A percentile compares a stretch with the other conserved stretches of the same genome.
Conservation (phyloP, 2,113 vertebrate species). For the Osmerus eperlanus region DNA sequence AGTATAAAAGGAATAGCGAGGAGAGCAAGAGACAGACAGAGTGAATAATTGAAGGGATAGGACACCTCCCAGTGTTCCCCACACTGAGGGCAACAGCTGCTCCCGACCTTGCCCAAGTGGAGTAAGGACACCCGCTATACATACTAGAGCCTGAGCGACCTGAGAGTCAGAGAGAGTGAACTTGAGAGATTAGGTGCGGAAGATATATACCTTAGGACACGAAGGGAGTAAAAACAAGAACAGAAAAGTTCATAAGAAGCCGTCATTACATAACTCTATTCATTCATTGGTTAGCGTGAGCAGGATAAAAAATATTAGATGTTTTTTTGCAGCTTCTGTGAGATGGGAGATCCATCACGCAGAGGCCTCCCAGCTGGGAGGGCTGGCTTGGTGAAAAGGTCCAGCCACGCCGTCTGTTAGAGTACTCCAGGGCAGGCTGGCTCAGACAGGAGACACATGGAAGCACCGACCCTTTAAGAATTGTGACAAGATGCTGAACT, state of each 20-base stretch:
- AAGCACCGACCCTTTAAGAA: too few species aligned
- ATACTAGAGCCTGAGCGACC: too few species aligned
- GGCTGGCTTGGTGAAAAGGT: neutral
- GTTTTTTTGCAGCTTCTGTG: neutral
- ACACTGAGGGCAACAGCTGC: slow-evolving; percentile 25
- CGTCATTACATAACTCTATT: neutral
- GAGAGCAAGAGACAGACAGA: neutral
- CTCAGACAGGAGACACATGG: too few species aligned
- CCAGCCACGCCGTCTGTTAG: neutral
- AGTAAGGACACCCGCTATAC: too few species aligned
- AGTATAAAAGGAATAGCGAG: slow-evolving; percentile 4
- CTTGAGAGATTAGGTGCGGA: too few species aligned
- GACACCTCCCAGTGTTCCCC: slow-evolving; percentile 14
- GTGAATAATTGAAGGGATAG: slow-evolving; percentile 30
- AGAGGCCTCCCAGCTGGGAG: neutral
- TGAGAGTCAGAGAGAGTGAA: too few species aligned
- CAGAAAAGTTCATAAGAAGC: neutral
- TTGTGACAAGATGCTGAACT: too few species aligned
- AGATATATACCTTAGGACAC: too few species aligned
- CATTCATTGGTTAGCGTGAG: neutral
- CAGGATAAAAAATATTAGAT: neutral
- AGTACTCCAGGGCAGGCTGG: too few species aligned
- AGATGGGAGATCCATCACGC: neutral
- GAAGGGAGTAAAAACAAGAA: neutral
- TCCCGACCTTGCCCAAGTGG: neutral